Conservation (phyloP, 2,888 invertebrate species). For the Poecilobothrus nobilitatus region DNA sequence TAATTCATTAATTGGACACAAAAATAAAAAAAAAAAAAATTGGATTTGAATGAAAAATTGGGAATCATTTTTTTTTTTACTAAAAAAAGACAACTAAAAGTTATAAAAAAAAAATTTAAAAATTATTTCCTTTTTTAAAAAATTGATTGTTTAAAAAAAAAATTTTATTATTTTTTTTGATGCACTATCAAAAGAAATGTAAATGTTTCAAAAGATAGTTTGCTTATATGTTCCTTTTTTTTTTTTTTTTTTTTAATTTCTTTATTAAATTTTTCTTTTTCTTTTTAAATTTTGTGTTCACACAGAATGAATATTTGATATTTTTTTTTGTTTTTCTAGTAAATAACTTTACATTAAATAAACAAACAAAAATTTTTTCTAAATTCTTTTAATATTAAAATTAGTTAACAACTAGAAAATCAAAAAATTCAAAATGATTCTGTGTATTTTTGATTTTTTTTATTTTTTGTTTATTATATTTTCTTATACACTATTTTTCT, state of each 20-base stretch:
- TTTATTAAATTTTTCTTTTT: not conserved
- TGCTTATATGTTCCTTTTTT: not conserved
- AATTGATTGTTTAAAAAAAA: too few species aligned
- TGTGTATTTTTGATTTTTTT: not conserved
- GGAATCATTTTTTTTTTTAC: not conserved
- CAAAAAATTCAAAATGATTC: too few species aligned
- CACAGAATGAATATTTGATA: too few species aligned
- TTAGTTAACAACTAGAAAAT: too few species aligned
- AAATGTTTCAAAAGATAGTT: constrained; percentile 20
- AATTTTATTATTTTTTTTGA: not conserved
- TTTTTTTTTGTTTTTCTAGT: too few species aligned
- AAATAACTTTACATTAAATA: too few species aligned
- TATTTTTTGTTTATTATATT: not conserved
- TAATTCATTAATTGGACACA: constrained; percentile 7
- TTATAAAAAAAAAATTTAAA: too few species aligned
- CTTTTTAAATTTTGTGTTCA: not conserved
- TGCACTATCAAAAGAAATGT: constrained; percentile 14
- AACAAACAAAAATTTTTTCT: too few species aligned
- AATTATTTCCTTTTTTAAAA: too few species aligned
- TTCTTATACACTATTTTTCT: too few species aligned
- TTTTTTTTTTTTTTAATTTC: not conserved
- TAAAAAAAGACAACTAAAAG: too few species aligned
- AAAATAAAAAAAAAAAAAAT: not conserved
- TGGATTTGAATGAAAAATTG: not conserved
- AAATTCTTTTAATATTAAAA: too few species aligned